A percentile compares a stretch with the other conserved stretches of the same genome.
Conservation (phyloP, 2,888 invertebrate genomes). For the Patella caerulea region DNA sequence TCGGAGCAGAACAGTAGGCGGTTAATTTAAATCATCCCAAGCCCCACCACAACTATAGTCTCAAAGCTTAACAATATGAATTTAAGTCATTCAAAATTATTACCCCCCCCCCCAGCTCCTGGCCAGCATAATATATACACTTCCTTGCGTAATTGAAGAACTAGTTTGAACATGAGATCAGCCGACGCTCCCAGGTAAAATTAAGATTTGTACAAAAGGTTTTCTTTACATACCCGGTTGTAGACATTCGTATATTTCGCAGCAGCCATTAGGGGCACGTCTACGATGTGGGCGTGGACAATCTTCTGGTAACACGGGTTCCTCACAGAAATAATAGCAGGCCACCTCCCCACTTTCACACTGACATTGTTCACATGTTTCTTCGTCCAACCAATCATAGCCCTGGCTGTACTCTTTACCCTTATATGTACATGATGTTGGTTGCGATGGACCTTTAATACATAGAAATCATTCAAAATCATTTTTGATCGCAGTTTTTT, state of each 20-base stretch:
- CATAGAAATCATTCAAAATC: too few relatives aligned
- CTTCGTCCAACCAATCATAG: conserved; percentile 22
- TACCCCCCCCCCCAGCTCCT: too few relatives aligned
- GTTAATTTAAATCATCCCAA: too few relatives aligned
- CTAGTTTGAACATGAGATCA: not conserved
- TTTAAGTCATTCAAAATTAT: not conserved
- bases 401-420: conserved; percentile 18
- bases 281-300: conserved; percentile 32
- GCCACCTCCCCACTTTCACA: conserved; percentile 40
- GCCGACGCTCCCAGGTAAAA: too few relatives aligned
- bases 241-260: conserved; percentile 26
- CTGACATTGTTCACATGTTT: conserved; percentile 37
- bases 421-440: conserved; percentile 19
- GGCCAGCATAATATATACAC: too few relatives aligned
- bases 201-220: not conserved
- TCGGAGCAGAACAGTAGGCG: too few relatives aligned
- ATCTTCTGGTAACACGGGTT: conserved; percentile 24
- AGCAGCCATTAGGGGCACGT: conserved; percentile 20
- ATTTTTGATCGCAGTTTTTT: too few relatives aligned
- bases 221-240: conserved; percentile 19
- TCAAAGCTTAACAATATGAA: too few relatives aligned
- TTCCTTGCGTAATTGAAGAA: too few relatives aligned
- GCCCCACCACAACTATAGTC: too few relatives aligned
- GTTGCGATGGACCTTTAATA: not conserved
- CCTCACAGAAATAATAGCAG: conserved; percentile 37